Conservation (phyloP, 2,797 vertebrate genomes). For the Melanotaenia nigrans region DNA sequence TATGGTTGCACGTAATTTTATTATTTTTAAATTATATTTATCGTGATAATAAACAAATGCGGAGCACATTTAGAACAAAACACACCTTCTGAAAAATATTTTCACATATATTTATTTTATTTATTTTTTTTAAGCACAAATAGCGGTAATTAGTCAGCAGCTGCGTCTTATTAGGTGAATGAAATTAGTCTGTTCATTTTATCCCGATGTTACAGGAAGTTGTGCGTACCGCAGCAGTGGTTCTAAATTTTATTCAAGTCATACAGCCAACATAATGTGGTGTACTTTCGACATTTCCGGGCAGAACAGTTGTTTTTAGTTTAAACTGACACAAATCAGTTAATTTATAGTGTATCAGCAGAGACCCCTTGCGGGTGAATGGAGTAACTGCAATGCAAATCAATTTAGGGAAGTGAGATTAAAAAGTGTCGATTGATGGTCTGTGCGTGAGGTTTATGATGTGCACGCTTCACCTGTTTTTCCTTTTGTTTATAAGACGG, state of each 20-base stretch:
- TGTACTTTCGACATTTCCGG: background rate
- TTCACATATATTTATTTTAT: background rate
- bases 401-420: background rate
- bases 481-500: background rate
- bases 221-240: no score
- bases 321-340: background rate
- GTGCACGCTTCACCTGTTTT: background rate
- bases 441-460: background rate
- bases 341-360: background rate
- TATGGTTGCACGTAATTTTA: background rate
- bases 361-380: conserved; percentile 63
- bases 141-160: background rate
- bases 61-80: no score
- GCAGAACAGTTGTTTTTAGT: background rate
- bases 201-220: no score
- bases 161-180: conserved; percentile 21
- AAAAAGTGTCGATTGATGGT: background rate
- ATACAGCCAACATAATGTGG: background rate
- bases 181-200: background rate
- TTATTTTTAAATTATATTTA: background rate
- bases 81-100: background rate
- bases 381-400: background rate
- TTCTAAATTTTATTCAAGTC: background rate
- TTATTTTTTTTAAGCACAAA: background rate
- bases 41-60: background rate